Conservation (phyloP, 2,888 invertebrate genomes). For the Agrenia bidenticulata region DNA sequence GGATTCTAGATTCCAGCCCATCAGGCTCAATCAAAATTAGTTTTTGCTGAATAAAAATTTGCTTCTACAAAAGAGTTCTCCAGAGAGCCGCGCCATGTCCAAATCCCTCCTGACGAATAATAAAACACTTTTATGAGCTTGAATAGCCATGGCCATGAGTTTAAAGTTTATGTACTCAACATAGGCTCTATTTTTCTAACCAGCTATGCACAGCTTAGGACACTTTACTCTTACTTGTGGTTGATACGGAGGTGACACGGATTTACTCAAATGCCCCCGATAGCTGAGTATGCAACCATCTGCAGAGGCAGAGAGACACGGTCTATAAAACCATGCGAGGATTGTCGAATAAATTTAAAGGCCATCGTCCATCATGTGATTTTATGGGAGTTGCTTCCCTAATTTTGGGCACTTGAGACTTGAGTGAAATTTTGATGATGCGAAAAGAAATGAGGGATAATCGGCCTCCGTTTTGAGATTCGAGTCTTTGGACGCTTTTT, state of each 20-base stretch:
- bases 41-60: constrained; percentile 14
- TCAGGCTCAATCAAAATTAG: constrained; percentile 1
- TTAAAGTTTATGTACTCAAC: neutral
- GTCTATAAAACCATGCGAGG: too few species aligned
- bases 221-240: neutral
- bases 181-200: too few species aligned
- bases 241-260: constrained; percentile 5
- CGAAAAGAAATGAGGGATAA: too few species aligned
- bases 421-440: too few species aligned
- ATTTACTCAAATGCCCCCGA: neutral
- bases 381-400: constrained; percentile 1
- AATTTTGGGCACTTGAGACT: neutral
- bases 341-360: too few species aligned
- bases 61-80: neutral
- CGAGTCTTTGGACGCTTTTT: too few species aligned
- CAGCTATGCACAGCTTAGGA: too few species aligned
- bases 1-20: neutral
- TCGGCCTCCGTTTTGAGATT: too few species aligned
- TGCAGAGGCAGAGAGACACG: too few species aligned
- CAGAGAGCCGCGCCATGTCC: constrained; percentile 1
- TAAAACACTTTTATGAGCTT: constrained; percentile 9
- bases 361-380: neutral
- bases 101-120: neutral
- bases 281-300: too few species aligned
- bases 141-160: neutral